Conservation (phyloP, 2,888 invertebrate species). For the Noctua fimbriata region DNA sequence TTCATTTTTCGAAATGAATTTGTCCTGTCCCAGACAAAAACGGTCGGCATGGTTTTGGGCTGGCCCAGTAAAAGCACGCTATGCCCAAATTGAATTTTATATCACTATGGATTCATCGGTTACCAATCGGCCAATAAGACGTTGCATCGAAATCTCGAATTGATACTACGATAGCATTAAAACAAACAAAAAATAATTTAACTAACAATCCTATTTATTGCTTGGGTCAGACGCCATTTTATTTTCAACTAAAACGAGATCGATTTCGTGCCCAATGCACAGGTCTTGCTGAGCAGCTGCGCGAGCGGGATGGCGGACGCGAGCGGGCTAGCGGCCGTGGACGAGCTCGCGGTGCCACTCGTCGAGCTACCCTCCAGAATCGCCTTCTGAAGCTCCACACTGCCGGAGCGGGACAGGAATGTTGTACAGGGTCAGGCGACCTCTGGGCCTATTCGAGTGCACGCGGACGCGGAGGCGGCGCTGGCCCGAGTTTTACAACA, state of each 20-base stretch:
- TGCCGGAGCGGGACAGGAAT: constrained; percentile 91
- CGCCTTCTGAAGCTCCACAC: constrained; percentile 99
- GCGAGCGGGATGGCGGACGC: constrained; percentile 97
- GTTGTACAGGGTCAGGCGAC: constrained; percentile 84
- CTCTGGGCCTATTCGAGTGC: constrained; percentile 68
- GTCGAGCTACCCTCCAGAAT: constrained; percentile 93
- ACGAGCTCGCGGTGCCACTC: constrained; percentile 71
- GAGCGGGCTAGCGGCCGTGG: constrained; percentile 88
- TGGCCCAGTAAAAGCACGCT: no score
- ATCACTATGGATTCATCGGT: background rate
- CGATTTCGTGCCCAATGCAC: constrained; percentile 93
- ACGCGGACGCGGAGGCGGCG: constrained; percentile 42
- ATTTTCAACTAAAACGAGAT: constrained; percentile 24
- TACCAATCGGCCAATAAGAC: background rate
- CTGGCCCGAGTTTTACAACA: constrained; percentile 66
- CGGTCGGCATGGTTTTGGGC: background rate
- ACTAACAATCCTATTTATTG: constrained; percentile 37
- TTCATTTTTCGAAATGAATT: background rate
- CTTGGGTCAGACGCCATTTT: constrained; percentile 33
- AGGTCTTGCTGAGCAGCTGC: constrained; percentile 97
- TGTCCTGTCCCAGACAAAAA: background rate
- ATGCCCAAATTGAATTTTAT: background rate
- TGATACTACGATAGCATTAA: constrained; percentile 3
- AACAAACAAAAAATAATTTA: constrained; percentile 16
- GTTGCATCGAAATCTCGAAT: background rate